Evolutionary conservation across 1,140 invertebrate genomes (phyloP), one percentile per base, ranked within the genome.

Genomic region (Scylla paramamosain): DNA sequence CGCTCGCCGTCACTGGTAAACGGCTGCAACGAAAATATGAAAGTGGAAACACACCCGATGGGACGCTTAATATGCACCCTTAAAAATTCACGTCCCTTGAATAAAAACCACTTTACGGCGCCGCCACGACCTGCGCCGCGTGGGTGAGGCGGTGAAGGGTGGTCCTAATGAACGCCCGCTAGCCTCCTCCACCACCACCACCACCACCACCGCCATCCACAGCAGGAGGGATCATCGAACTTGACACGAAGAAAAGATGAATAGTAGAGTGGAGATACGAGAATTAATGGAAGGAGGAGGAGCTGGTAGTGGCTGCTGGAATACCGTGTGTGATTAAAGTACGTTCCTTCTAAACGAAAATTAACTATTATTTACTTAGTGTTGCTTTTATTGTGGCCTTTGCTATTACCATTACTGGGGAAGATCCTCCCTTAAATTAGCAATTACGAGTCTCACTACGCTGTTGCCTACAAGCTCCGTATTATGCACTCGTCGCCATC

Each of bases 21-120:
- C 86, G 32, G 31, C 86, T 20, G 32, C 86, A 32, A 46, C n/a
- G 31, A 88, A 88, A 88, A 88, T 88, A 88, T 88, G 86, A 28
- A 88, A 88, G 86, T 88, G 86, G 86, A 45, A 88, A 88, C 86
- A 32, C 32, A 88, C 32, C 86, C 86, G 45, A 88, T 88, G 86
- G 86, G 45, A 46, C 86, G 45, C 86, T 88, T 88, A 88, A 88
- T 88, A 88, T 88, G 86, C 86, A 32, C 86, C 86, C 86, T 88
- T 46, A 88, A 88, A 88, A 88, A 88, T 88, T 46, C 28, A 88
- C 86, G 32, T 88, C 86, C 45, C 7, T 46, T 88, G 20, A 88
- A 88, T 88, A 88, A 88, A 88, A 88, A 88, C 86, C 86, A 77
- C 67, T 77, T 77, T 77, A 77, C 67, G 67, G 25, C 25, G 67